Conservation (phyloP, 2,797 vertebrate species). For the Parotocinclus haroldoi region DNA sequence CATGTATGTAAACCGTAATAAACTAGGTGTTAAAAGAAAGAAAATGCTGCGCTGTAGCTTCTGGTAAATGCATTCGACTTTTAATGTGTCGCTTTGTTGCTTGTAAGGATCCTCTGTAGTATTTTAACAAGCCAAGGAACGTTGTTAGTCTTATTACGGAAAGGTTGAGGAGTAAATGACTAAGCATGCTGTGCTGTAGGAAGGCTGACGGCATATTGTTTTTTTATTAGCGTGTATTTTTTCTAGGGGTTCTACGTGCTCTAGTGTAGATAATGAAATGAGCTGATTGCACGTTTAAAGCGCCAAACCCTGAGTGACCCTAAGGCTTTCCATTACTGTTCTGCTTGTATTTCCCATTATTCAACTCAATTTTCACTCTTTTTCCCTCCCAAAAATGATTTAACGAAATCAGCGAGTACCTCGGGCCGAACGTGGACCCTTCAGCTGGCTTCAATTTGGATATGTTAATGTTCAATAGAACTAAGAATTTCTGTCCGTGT, state of each 20-base stretch:
- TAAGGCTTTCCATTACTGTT: slow-evolving; percentile 11
- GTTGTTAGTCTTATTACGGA: neutral
- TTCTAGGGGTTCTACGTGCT: neutral
- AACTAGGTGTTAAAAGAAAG: no score
- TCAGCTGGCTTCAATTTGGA: slow-evolving; percentile 4
- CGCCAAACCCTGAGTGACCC: slow-evolving; percentile 4
- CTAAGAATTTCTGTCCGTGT: neutral
- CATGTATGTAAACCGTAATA: no score
- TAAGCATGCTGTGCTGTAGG: neutral
- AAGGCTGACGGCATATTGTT: neutral
- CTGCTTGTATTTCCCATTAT: no score
- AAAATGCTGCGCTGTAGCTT: no score
- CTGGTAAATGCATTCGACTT: no score
- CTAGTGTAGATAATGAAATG: neutral
- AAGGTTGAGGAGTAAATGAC: no score
- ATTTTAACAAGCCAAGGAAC: no score
- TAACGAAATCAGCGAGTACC: neutral
- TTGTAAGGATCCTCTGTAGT: no score
- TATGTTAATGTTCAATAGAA: slow-evolving; percentile 12
- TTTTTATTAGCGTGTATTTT: neutral
- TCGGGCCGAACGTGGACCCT: neutral
- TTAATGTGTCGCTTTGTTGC: no score
- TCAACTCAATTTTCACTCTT: neutral
- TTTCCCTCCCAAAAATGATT: neutral
- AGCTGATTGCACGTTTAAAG: slow-evolving; percentile 15